phyloP scores from a whole-genome alignment of 2,888 invertebrate species.

The Acrobasis suavella region DNA sequence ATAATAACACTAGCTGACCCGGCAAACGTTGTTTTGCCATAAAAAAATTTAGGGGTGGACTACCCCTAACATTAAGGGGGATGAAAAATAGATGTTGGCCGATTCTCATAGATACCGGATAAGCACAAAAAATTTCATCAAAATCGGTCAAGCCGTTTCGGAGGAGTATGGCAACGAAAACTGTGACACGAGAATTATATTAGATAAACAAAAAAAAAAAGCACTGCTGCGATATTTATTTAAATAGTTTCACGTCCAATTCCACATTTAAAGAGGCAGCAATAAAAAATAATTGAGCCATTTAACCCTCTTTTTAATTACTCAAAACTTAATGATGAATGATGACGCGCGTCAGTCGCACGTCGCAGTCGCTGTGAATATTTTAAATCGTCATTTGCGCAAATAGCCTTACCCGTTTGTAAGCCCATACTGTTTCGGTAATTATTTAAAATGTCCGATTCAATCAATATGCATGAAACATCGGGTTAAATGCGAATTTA shows the following conservation, averaged over 20 bases:
- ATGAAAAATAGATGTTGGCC: no score
- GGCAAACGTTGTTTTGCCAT: no score
- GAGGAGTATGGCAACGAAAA: no score
- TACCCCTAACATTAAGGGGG: no score
- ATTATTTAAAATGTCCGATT: slow-evolving; percentile 35
- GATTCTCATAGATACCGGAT: no score
- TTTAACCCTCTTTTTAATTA: slow-evolving; percentile 6
- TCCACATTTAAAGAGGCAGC: neutral
- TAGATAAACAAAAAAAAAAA: no score
- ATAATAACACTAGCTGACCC: no score
- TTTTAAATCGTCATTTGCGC: slow-evolving; percentile 40
- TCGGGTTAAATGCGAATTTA: slow-evolving; percentile 32
- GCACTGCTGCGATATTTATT: neutral
- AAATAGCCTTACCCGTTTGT: slow-evolving; percentile 34
- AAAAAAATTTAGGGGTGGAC: no score
- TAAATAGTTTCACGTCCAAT: neutral
- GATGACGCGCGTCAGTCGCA: slow-evolving; percentile 24
- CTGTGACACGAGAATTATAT: no score
- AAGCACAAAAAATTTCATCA: no score
- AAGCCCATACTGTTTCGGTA: slow-evolving; percentile 29
- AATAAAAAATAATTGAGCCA: slow-evolving; percentile 1
- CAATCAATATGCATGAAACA: slow-evolving; percentile 38
- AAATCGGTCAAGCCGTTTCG: no score
- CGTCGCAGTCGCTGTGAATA: slow-evolving; percentile 35
- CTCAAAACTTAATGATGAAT: slow-evolving; percentile 21